phyloP scores from a whole-genome alignment of 2,888 invertebrate genomes.

The Drosophila incognita region DNA sequence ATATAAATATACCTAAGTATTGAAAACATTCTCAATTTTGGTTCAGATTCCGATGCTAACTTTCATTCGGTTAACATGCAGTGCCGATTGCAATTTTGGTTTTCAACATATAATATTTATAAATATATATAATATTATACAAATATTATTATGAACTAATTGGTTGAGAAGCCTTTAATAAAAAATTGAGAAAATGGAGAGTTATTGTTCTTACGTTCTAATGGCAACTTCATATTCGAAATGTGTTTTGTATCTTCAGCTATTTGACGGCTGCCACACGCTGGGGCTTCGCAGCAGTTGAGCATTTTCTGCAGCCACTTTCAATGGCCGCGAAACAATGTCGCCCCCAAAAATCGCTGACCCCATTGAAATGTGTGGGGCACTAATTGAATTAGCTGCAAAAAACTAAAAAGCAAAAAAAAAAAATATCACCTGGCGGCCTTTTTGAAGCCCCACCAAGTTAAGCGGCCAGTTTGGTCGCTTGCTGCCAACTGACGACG shows the following conservation, averaged over 20 bases:
- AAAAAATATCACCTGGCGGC: slow-evolving; percentile 53
- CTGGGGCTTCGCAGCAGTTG: slow-evolving; percentile 41
- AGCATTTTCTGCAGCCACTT: background rate
- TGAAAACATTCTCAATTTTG: background rate
- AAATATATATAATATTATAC: too few relatives aligned
- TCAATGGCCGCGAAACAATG: slow-evolving; percentile 50
- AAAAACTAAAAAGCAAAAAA: background rate
- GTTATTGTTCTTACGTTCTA: background rate
- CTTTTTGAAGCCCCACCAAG: slow-evolving; percentile 66
- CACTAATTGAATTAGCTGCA: slow-evolving; percentile 56
- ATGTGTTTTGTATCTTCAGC: background rate
- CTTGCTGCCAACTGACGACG: slow-evolving; percentile 37
- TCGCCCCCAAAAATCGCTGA: slow-evolving; percentile 70
- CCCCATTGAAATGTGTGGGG: slow-evolving; percentile 58
- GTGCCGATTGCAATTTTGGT: background rate
- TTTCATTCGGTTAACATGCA: background rate
- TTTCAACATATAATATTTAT: background rate
- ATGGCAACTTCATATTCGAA: background rate
- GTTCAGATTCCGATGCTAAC: background rate
- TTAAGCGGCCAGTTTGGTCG: slow-evolving; percentile 38
- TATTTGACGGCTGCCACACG: background rate
- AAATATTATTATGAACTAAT: too few relatives aligned
- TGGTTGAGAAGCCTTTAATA: background rate
- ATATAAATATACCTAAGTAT: background rate
- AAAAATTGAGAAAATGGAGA: background rate